Evolutionary conservation across 2,888 invertebrate species (phyloP).

Genomic region (Epistrophe grossulariae): DNA sequence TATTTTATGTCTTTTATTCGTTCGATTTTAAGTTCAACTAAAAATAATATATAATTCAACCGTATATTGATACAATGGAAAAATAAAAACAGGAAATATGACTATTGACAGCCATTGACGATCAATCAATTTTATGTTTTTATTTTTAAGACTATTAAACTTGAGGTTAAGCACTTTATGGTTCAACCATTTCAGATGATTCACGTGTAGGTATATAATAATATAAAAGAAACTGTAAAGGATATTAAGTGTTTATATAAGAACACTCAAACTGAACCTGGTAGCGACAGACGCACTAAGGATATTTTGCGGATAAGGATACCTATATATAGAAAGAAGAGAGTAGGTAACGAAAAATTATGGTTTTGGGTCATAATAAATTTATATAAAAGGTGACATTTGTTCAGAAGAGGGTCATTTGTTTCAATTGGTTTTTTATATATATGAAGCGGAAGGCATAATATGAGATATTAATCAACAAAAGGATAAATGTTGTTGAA

Average conservation of each 20-base stretch:
- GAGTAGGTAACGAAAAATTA: not conserved
- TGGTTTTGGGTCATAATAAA: not conserved
- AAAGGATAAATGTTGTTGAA: not conserved
- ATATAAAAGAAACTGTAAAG: not conserved
- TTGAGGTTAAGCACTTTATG: not conserved
- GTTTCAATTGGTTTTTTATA: not conserved
- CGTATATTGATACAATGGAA: not conserved
- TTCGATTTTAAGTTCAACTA: not conserved
- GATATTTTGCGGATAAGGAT: not conserved
- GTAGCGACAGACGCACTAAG: not conserved
- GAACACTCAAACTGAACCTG: not conserved
- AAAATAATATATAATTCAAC: slow-evolving; percentile 1
- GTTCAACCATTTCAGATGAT: not conserved
- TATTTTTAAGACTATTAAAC: slow-evolving; percentile 1
- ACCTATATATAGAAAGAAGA: not conserved
- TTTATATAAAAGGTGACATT: slow-evolving; percentile 2
- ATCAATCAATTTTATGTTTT: slow-evolving; percentile 54
- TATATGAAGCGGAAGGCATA: not conserved
- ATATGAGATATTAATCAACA: not conserved
- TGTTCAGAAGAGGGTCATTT: not conserved
- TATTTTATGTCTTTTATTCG: not conserved
- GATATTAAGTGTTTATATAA: not conserved
- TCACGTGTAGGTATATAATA: not conserved
- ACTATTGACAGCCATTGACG: not conserved
- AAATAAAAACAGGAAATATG: not conserved